Evolutionary conservation across 2,888 invertebrate genomes (phyloP).

Genomic region (Phytoseiulus persimilis): DNA sequence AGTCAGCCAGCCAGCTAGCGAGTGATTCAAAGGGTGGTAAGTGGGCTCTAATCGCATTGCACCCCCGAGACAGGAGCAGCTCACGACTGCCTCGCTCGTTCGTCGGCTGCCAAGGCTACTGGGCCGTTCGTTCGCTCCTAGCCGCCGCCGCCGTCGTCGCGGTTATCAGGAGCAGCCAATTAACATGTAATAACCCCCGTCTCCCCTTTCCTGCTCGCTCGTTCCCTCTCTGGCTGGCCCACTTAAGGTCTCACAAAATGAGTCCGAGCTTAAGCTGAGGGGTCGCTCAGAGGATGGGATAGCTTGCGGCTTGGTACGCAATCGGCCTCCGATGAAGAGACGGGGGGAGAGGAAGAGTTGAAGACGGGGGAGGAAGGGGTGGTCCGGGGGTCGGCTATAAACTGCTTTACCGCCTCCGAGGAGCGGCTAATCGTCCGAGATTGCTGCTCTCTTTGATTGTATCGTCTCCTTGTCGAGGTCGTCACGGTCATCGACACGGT

Average conservation of each 20-base stretch:
- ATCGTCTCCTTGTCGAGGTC: neutral
- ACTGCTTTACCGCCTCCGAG: neutral
- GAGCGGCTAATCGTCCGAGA: neutral
- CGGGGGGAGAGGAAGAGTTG: neutral
- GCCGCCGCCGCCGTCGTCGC: neutral
- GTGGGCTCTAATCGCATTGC: slow-evolving; percentile 37
- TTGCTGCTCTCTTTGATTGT: neutral
- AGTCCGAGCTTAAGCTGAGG: neutral
- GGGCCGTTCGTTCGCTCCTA: neutral
- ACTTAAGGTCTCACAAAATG: neutral
- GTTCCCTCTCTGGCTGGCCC: neutral
- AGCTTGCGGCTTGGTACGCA: neutral
- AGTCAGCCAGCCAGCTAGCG: neutral
- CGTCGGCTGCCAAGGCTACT: neutral
- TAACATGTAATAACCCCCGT: slow-evolving; percentile 35
- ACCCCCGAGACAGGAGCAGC: slow-evolving; percentile 30
- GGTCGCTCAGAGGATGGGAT: neutral
- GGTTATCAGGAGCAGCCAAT: slow-evolving; percentile 9
- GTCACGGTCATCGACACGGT: neutral
- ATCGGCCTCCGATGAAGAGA: neutral
- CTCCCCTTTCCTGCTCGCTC: neutral
- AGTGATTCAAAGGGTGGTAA: slow-evolving; percentile 37
- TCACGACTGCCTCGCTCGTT: neutral
- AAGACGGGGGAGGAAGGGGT: neutral
- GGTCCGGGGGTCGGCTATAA: neutral